Conservation (phyloP, 2,113 vertebrate species). For the Corydoras sp. region DNA sequence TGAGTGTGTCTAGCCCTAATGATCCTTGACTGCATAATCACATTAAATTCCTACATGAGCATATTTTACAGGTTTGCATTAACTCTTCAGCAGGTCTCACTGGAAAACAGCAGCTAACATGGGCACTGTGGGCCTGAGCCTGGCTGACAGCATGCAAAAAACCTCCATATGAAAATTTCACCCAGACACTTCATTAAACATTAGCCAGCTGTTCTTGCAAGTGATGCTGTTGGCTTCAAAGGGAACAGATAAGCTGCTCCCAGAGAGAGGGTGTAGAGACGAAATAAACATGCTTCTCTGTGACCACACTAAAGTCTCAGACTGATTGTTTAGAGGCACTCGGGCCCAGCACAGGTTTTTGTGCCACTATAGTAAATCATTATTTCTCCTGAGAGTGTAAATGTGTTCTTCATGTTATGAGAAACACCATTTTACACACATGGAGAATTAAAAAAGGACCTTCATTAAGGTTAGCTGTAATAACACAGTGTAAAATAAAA, state of each 20-base stretch:
- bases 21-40: conserved; percentile 29
- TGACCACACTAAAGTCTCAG: neutral
- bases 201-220: conserved; percentile 42
- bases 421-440: neutral
- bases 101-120: conserved; percentile 31
- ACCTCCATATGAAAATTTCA: conserved; percentile 22
- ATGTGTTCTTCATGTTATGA: neutral
- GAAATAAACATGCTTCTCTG: conserved; percentile 23
- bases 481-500: neutral
- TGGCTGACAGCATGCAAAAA: conserved; percentile 32
- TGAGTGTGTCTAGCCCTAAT: conserved; percentile 31
- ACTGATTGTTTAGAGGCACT: conserved; percentile 11
- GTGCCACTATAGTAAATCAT: neutral
- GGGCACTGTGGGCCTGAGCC: conserved; percentile 12
- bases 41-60: conserved; percentile 16
- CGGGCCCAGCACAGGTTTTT: conserved; percentile 4
- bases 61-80: conserved; percentile 28
- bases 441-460: neutral
- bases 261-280: neutral
- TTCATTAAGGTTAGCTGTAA: neutral
- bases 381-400: neutral
- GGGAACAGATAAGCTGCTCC: conserved; percentile 14
- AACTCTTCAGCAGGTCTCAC: conserved; percentile 21
- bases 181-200: conserved; percentile 43
- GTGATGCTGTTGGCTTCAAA: conserved; percentile 11